Conservation (phyloP, 2,113 vertebrate genomes). For the Sinocyclocheilus grahami region DNA sequence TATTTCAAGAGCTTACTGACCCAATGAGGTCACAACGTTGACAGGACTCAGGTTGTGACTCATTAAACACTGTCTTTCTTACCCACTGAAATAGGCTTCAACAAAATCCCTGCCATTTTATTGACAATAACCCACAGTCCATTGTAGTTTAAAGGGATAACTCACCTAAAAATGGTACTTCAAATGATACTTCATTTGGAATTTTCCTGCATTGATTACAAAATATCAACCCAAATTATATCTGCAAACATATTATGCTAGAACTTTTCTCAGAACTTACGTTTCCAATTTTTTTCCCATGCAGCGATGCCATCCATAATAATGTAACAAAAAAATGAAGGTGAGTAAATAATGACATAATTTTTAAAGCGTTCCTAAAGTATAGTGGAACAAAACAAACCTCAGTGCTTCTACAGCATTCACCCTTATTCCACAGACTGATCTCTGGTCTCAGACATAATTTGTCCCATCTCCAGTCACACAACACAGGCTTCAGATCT, state of each 20-base stretch:
- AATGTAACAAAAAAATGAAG: too few relatives aligned
- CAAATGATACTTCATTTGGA: neutral
- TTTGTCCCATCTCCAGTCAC: neutral
- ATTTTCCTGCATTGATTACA: too few relatives aligned
- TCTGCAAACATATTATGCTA: neutral
- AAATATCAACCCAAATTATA: neutral
- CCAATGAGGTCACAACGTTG: constrained; percentile 1
- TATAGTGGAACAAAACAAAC: neutral
- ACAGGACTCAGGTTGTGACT: neutral
- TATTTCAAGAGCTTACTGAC: constrained; percentile 25
- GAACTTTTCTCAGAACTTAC: neutral
- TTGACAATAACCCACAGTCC: neutral
- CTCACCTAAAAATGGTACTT: neutral
- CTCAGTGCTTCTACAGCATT: neutral
- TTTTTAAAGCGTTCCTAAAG: too few relatives aligned
- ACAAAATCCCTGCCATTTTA: neutral
- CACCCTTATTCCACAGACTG: neutral
- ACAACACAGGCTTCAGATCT: constrained; percentile 21
- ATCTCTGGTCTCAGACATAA: constrained; percentile 7
- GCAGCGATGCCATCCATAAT: too few relatives aligned
- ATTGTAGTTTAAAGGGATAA: neutral
- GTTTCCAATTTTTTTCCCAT: too few relatives aligned
- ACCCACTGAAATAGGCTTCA: neutral
- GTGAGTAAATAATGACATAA: too few relatives aligned
- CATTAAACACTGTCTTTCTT: constrained; percentile 16